Conservation (phyloP, 2,113 vertebrate genomes). For the Malurus elegans region DNA sequence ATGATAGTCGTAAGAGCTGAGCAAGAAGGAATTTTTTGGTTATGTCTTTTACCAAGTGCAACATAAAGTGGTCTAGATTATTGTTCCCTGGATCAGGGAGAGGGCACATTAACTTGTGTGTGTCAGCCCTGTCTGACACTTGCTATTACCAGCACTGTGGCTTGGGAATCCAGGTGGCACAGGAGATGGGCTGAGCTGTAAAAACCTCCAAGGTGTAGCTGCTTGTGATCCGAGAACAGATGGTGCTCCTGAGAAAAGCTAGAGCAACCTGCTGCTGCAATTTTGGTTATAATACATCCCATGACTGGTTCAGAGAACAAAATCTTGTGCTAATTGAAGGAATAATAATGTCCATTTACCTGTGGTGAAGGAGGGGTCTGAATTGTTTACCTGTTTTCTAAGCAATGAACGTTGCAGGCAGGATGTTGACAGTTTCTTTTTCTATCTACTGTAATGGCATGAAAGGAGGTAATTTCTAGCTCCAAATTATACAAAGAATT, state of each 20-base stretch:
- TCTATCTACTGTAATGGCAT: background rate
- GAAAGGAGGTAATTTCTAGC: background rate
- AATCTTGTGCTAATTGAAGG: background rate
- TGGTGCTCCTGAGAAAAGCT: background rate
- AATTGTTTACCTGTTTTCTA: background rate
- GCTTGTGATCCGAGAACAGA: background rate
- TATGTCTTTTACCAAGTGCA: background rate
- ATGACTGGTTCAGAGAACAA: background rate
- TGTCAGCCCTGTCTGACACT: background rate
- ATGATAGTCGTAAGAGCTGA: background rate
- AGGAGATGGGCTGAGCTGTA: background rate
- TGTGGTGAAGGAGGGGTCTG: background rate
- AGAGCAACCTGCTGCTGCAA: background rate
- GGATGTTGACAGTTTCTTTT: background rate
- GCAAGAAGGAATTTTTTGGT: background rate
- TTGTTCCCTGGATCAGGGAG: background rate
- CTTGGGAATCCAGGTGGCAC: background rate
- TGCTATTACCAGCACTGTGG: background rate
- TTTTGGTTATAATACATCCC: background rate
- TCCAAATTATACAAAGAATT: background rate
- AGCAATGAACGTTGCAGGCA: background rate
- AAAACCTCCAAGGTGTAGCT: background rate
- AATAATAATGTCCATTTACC: background rate
- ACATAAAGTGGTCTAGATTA: no score
- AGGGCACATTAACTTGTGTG: background rate